A percentile compares a stretch with the other conserved stretches of the same genome.
Evolutionary conservation across 1,140 invertebrate species (phyloP).

Genomic region (Drosophila suzukii): DNA sequence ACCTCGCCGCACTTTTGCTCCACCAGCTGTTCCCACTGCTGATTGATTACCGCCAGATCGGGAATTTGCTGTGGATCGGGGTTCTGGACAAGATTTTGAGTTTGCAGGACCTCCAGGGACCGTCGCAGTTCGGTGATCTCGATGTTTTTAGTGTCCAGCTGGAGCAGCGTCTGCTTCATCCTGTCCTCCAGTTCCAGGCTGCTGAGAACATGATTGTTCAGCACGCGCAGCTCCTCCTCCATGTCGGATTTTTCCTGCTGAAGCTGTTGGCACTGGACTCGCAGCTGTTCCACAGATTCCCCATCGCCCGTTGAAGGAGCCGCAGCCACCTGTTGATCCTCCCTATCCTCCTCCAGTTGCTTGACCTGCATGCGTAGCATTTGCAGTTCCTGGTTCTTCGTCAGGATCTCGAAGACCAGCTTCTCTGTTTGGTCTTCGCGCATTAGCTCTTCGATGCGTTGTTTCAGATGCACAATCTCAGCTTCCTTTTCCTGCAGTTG

Average conservation of each 20-base stretch:
- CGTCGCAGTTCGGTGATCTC: conserved; percentile 76
- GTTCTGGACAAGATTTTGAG: conserved; percentile 66
- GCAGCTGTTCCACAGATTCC: conserved; percentile 33
- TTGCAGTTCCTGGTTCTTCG: conserved; percentile 81
- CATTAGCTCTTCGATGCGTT: conserved; percentile 84
- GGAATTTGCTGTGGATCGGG: conserved; percentile 17
- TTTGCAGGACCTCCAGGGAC: conserved; percentile 58
- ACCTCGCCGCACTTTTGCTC: conserved; percentile 88
- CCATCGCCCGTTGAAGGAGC: conserved; percentile 1
- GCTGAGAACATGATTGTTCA: conserved; percentile 80
- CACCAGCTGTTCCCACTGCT: conserved; percentile 85
- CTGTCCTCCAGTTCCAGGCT: conserved; percentile 79
- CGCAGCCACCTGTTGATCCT: conserved; percentile 8
- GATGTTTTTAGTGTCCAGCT: conserved; percentile 78
- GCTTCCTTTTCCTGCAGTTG: conserved; percentile 76
- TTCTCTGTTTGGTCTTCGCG: conserved; percentile 82
- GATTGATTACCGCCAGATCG: conserved; percentile 61
- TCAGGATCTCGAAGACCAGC: conserved; percentile 79
- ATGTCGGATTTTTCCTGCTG: conserved; percentile 71
- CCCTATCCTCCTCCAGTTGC: conserved; percentile 62
- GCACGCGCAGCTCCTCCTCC: conserved; percentile 80
- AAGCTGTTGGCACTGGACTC: conserved; percentile 43
- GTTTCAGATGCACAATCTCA: conserved; percentile 84
- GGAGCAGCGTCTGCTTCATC: conserved; percentile 70
- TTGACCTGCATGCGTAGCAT: conserved; percentile 69